Conservation (phyloP, 2,888 invertebrate species). For the Tinea semifulvella region DNA sequence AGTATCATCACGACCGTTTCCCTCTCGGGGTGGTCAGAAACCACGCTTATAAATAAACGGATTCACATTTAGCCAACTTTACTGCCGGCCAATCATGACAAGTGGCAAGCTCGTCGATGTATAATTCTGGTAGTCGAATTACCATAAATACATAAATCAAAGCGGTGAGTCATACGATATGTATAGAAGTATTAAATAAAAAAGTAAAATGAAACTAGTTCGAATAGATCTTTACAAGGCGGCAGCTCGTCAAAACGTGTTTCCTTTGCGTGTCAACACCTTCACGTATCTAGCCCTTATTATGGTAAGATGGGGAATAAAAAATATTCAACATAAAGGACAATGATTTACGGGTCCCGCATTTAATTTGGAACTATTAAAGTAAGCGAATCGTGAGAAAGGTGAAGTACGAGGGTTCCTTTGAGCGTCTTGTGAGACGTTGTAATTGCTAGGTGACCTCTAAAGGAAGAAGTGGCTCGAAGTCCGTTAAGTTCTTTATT, state of each 20-base stretch:
- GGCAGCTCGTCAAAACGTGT: constrained; percentile 31
- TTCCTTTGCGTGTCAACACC: constrained; percentile 58
- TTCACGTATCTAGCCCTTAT: constrained; percentile 59
- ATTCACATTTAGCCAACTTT: too few species aligned
- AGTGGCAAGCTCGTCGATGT: too few species aligned
- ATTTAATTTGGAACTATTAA: constrained; percentile 54
- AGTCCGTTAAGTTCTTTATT: constrained; percentile 5
- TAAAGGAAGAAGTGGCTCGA: constrained; percentile 16
- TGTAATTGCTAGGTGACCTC: constrained; percentile 23
- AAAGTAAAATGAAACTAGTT: constrained; percentile 7
- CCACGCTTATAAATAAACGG: too few species aligned
- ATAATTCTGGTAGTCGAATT: constrained; percentile 14
- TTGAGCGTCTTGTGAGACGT: constrained; percentile 37
- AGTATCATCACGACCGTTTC: too few species aligned
- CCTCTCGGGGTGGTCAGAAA: too few species aligned
- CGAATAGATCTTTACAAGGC: not conserved
- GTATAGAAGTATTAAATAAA: too few species aligned
- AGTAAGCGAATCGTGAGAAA: constrained; percentile 56
- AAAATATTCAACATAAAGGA: constrained; percentile 50
- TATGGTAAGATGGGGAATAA: constrained; percentile 52
- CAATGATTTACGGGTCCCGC: constrained; percentile 58
- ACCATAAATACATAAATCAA: constrained; percentile 5
- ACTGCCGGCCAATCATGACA: too few species aligned
- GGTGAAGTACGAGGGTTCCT: constrained; percentile 19
- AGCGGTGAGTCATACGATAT: constrained; percentile 3